Evolutionary conservation across 1,140 invertebrate species (phyloP).

Genomic region (Aphelenchoides avenae): DNA sequence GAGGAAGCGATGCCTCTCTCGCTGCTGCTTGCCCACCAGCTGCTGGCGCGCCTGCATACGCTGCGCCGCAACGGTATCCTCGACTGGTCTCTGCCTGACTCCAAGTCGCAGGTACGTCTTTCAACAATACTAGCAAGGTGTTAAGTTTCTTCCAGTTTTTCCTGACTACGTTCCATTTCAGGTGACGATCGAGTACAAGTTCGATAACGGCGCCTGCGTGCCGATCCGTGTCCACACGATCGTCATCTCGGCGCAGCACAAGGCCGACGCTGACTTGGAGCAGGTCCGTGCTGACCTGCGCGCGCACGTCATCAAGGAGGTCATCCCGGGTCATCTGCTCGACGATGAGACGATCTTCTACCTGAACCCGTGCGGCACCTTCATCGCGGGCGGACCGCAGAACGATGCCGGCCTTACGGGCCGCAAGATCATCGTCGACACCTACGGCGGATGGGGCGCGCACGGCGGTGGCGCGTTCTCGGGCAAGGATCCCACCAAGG

Average conservation of each 20-base stretch:
- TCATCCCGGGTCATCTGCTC: constrained; percentile 84
- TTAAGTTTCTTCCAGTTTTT: too few relatives aligned
- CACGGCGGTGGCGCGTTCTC: constrained; percentile 93
- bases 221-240: constrained; percentile 91
- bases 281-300: constrained; percentile 77
- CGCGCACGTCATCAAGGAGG: constrained; percentile 83
- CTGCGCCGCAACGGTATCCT: constrained; percentile 80
- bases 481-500: constrained; percentile 95
- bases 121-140: too few relatives aligned
- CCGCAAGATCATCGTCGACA: constrained; percentile 95
- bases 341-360: constrained; percentile 86
- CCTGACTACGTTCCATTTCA: too few relatives aligned
- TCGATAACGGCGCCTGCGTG: constrained; percentile 70
- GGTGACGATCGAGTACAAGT: constrained; percentile 64
- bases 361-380: constrained; percentile 87
- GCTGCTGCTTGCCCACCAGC: constrained; percentile 84
- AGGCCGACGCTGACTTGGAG: constrained; percentile 80
- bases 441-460: constrained; percentile 96
- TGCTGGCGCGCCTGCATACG: constrained; percentile 87
- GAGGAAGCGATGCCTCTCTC: constrained; percentile 98
- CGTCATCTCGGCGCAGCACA: constrained; percentile 92
- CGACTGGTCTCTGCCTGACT: constrained; percentile 94
- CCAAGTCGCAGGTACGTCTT: constrained; percentile 83
- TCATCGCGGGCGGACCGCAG: constrained; percentile 62
- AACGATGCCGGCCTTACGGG: constrained; percentile 92